These are phyloP conservation scores for Stylophora pistillata DNA, from an alignment of 64 coral and sea anemone genomes.

Conservation along the genomic window DNA sequence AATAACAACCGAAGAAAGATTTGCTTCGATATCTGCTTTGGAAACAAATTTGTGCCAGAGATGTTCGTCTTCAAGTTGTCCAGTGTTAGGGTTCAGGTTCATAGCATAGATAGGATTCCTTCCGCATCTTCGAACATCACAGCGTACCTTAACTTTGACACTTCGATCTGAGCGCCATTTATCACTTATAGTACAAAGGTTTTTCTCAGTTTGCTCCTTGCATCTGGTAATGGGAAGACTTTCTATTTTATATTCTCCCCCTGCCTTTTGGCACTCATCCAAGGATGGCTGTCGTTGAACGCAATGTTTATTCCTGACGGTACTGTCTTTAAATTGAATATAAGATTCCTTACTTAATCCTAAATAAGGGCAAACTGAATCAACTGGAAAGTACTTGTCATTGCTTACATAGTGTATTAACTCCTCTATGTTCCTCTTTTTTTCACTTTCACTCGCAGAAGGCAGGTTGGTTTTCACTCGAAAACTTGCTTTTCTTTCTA, in stretches of 20 bases:
- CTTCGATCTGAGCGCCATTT: not conserved
- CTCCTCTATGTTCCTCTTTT: not conserved
- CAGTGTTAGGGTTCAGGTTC: conserved; percentile 42
- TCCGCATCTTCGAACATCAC: conserved; percentile 64
- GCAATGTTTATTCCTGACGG: not conserved
- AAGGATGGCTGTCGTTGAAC: not conserved
- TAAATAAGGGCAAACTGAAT: conserved; percentile 18
- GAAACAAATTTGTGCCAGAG: conserved; percentile 42
- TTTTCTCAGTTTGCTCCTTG: conserved; percentile 13
- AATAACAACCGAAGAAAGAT: conserved; percentile 39
- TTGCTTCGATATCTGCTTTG: conserved; percentile 48
- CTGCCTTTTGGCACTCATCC: conserved; percentile 67
- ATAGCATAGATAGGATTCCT: conserved; percentile 49
- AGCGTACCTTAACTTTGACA: conserved; percentile 23
- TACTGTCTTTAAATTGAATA: not conserved
- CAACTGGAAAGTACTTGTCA: conserved; percentile 33
- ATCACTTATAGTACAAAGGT: conserved; percentile 32
- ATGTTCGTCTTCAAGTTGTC: conserved; percentile 44
- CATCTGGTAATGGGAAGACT: conserved; percentile 23
- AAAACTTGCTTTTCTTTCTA: not conserved
- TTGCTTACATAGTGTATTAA: not conserved
- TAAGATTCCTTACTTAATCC: conserved; percentile 26
- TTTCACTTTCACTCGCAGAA: not conserved
- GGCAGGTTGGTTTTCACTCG: not conserved
- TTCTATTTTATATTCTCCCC: conserved; percentile 27